Percentiles rank a stretch among this genome's conserved stretches.
Conservation (phyloP, 2,113 vertebrate species). For the Mobula birostris region DNA sequence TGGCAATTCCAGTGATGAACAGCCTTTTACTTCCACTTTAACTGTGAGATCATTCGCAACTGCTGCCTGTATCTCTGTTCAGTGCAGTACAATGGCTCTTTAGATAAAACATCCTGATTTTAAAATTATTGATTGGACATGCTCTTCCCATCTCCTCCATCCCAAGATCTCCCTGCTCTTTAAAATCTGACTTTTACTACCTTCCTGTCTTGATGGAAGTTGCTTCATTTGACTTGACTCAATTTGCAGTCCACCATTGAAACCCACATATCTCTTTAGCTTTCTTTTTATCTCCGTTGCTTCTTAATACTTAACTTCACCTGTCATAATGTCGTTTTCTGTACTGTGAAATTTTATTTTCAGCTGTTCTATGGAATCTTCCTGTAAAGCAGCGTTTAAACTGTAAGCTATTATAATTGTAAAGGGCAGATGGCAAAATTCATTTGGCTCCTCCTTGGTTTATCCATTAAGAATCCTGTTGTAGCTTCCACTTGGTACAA, state of each 20-base stretch:
- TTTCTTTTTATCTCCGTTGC: not conserved
- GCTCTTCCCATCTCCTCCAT: not conserved
- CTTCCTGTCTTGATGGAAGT: not conserved
- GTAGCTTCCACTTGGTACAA: not conserved
- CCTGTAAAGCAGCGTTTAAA: not conserved
- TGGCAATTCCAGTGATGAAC: too few species aligned
- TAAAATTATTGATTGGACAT: not conserved
- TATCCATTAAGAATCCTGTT: not conserved
- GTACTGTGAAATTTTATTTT: not conserved
- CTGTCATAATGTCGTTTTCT: not conserved
- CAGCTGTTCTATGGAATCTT: not conserved
- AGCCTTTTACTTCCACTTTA: too few species aligned
- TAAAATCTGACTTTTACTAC: not conserved
- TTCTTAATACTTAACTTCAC: not conserved
- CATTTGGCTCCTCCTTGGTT: not conserved
- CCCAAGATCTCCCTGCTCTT: not conserved
- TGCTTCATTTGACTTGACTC: not conserved
- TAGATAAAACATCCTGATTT: not conserved
- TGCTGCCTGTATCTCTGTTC: not conserved
- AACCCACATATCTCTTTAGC: not conserved
- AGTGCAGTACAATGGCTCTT: not conserved
- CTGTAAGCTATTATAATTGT: not conserved
- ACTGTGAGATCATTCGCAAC: not conserved
- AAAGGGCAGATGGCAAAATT: not conserved
- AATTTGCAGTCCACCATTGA: not conserved